A percentile compares a stretch with the other conserved stretches of the same genome.
Conservation (phyloP, 2,797 vertebrate genomes). For the Podargus strigoides region DNA sequence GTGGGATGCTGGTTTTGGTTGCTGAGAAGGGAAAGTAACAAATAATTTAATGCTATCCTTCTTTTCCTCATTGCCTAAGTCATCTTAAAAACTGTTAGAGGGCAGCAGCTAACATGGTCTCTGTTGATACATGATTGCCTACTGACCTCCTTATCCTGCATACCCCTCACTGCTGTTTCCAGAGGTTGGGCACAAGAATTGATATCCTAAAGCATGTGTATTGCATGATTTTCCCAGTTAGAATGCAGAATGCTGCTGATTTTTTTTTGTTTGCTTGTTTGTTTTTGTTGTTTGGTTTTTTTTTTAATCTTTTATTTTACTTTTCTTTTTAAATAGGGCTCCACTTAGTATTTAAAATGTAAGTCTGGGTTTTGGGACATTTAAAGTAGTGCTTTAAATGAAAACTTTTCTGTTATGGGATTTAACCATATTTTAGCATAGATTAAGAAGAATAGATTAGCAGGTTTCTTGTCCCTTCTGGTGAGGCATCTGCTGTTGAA, state of each 20-base stretch:
- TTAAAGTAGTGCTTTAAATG: background rate
- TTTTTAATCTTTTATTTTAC: too few species aligned
- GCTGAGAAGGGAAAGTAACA: background rate
- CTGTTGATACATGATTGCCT: background rate
- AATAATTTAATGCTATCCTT: background rate
- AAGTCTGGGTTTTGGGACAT: background rate
- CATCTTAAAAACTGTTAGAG: background rate
- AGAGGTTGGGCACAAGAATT: background rate
- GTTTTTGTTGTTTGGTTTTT: too few species aligned
- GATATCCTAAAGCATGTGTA: background rate
- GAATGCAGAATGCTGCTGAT: background rate
- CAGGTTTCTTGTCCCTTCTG: background rate
- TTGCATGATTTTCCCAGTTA: background rate
- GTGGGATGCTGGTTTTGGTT: background rate
- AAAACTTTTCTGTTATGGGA: background rate
- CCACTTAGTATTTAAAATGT: background rate
- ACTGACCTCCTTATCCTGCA: background rate
- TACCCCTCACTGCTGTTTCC: background rate
- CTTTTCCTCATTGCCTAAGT: background rate
- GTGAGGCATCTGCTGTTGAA: background rate
- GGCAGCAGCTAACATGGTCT: background rate
- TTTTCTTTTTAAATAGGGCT: too few species aligned
- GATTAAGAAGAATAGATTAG: background rate
- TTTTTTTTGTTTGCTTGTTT: too few species aligned
- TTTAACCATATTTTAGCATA: background rate